Base-by-base conservation (phyloP, 2,888 invertebrate genomes). In the Morpho helenor region DNA sequence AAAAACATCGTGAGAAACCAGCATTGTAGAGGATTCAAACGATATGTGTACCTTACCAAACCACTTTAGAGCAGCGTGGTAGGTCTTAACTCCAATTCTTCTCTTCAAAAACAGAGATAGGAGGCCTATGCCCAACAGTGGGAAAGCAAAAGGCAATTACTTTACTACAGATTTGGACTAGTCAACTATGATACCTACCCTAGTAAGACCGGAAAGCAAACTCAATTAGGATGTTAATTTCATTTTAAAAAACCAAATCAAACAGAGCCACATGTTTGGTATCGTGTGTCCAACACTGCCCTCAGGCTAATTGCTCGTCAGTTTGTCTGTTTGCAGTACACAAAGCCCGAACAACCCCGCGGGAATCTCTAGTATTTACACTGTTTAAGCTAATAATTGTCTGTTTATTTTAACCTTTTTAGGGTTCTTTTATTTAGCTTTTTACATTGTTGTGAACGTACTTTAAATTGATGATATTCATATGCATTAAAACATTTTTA, bases 301-400 rank as follows among this genome's bases (percentile, higher is more conserved):
- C 83, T 66, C 68, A 60, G 77, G 88, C 87, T 87, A 87, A 87
- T 87, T 87, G 84, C 66, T 63, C 60, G 66, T 66, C 68, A 77
- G 77, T 76, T 67, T 72, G 76, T 77, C 57, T 79, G 76, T 80
- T 70, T 79, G 76, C 67, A 52, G 61, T 71, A 72, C 69, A 77
- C 79, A 74, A 84, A 82, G 82, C 83, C 80, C 80, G 71, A 64
- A 61, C 59, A 60, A 71, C 55, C 59, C 77, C 73, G 68, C 66
- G 77, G 80, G 74, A 76, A 73, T 67, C 49, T 52, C 60, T 64
- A 64, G 64, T 82, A 76, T 84, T 83, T 82, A 72, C 68, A 73
- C 69, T 79, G 76, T 76, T 73, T 82, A 78, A 84, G 71, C 79
- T 69, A 87, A 88, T 80, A 31, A 87, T 69, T 71, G 60, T 65